Base-by-base conservation (phyloP, 2,113 vertebrate species). In the Leptosomus discolor region DNA sequence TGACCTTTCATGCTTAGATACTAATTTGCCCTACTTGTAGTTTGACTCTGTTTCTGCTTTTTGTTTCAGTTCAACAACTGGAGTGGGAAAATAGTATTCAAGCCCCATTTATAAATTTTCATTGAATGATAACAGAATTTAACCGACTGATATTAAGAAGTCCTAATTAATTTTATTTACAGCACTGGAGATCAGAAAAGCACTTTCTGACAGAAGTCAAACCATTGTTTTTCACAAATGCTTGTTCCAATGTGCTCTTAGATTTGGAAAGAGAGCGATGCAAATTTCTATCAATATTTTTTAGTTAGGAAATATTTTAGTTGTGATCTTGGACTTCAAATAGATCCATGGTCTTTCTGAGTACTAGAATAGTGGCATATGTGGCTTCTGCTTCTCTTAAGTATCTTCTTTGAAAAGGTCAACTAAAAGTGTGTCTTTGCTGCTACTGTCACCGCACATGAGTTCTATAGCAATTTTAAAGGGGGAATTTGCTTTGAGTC, bases 81-180 rank as follows among this genome's bases (percentile, higher is more conserved):
- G 80, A 95, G 78, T 1, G n/a, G 75, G 36, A 90, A 88, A 92
- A 84, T 45, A 69, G 30, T 85, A 60, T 79, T 93, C 29, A 90
- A 70, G 37, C 15, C 48, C 27, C 39, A 21, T 8, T 58, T 80
- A 78, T 80, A 11, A 56, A 13, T 94, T 96, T 94, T 56, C 57
- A 41, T 67, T 92, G 70, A 84, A 90, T 87, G 45, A 51, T 69
- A 91, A 37, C 85, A 68, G 91, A 95, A 87, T 92, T 97, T 89
- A 96, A 87, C 92, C 36, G 65, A 70, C 75, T 94, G 84, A 78
- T 86, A 20, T 67, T 85, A 37, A 70, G 26, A 85, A 92, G 88
- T 43, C 70, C 77, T 65, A 80, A 94, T 79, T 92, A 43, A 93
- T 96, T 98, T 96, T 75, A 5, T 92, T 97, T 95, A 74, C 93